Conservation (phyloP, 2,888 invertebrate species). For the Conops quadrifasciatus region DNA sequence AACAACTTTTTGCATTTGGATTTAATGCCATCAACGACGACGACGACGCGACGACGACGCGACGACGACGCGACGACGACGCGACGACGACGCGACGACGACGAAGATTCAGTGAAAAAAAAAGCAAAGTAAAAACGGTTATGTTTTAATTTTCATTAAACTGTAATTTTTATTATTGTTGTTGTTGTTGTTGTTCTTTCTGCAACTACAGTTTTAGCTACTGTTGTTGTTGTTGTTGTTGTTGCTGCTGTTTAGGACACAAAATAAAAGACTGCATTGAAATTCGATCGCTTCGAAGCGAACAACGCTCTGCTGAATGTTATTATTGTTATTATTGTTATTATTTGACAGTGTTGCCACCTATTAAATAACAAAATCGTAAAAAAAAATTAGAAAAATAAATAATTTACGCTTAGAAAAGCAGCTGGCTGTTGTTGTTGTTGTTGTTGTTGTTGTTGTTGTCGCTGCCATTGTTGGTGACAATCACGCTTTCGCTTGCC, state of each 20-base stretch:
- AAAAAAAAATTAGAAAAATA: not conserved
- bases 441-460: slow-evolving; percentile 19
- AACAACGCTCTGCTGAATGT: too few relatives aligned
- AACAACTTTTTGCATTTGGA: slow-evolving; percentile 44
- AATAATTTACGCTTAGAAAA: not conserved
- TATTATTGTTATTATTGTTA: not conserved
- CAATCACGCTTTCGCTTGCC: too few relatives aligned
- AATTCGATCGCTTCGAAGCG: slow-evolving; percentile 36
- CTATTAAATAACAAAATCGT: not conserved
- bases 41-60: too few relatives aligned
- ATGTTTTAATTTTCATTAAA: slow-evolving; percentile 7
- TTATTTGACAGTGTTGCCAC: slow-evolving; percentile 3
- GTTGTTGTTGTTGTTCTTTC: slow-evolving; percentile 14
- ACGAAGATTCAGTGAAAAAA: slow-evolving; percentile 16
- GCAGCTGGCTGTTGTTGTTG: slow-evolving; percentile 12
- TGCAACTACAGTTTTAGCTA: slow-evolving; percentile 13
- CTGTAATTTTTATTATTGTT: slow-evolving; percentile 20
- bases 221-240: slow-evolving; percentile 28
- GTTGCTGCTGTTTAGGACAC: slow-evolving; percentile 43
- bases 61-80: too few relatives aligned
- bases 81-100: too few relatives aligned
- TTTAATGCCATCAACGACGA: slow-evolving; percentile 15
- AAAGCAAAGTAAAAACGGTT: slow-evolving; percentile 10
- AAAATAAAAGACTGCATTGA: slow-evolving; percentile 42
- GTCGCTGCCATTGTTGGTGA: slow-evolving; percentile 18